phyloP scores from a whole-genome alignment of 2,888 invertebrate species.

The Drosophila ezoana region DNA sequence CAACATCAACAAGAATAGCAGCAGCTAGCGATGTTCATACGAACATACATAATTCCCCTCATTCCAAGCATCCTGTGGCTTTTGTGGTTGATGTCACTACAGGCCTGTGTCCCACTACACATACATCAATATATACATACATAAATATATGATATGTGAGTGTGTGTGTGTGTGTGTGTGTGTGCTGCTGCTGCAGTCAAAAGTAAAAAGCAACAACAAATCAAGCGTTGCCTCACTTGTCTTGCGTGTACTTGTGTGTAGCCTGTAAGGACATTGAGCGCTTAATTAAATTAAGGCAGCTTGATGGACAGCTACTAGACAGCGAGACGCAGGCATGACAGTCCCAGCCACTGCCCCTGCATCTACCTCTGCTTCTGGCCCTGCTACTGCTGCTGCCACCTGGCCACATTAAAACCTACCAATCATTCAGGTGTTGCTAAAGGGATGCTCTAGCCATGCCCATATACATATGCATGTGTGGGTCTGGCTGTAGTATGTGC shows the following conservation, averaged over 20 bases:
- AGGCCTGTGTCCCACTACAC: conserved; percentile 51
- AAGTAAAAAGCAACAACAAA: conserved; percentile 76
- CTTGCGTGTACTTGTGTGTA: conserved; percentile 37
- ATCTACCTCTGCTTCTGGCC: background rate
- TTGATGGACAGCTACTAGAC: conserved; percentile 81
- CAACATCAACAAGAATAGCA: conserved; percentile 10
- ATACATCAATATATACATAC: conserved; percentile 11
- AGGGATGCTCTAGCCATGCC: conserved; percentile 53
- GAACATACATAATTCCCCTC: conserved; percentile 69
- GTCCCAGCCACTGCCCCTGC: background rate
- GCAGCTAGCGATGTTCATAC: conserved; percentile 19
- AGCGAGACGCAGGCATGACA: conserved; percentile 51
- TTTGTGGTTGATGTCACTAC: conserved; percentile 67
- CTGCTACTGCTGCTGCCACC: background rate
- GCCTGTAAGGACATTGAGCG: conserved; percentile 76
- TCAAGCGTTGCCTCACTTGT: conserved; percentile 65
- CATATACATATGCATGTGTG: conserved; percentile 4
- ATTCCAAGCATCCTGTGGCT: conserved; percentile 76
- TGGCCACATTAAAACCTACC: conserved; percentile 33
- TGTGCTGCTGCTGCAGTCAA: conserved; percentile 69
- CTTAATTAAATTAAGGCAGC: conserved; percentile 78
- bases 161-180: conserved; percentile 18
- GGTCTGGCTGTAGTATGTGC: conserved; percentile 8
- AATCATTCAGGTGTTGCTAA: conserved; percentile 69
- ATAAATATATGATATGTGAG: conserved; percentile 4